These are phyloP conservation scores for Hoplodrina ambigua DNA, from an alignment of 2,888 invertebrate genomes.

Conservation along the genomic window DNA sequence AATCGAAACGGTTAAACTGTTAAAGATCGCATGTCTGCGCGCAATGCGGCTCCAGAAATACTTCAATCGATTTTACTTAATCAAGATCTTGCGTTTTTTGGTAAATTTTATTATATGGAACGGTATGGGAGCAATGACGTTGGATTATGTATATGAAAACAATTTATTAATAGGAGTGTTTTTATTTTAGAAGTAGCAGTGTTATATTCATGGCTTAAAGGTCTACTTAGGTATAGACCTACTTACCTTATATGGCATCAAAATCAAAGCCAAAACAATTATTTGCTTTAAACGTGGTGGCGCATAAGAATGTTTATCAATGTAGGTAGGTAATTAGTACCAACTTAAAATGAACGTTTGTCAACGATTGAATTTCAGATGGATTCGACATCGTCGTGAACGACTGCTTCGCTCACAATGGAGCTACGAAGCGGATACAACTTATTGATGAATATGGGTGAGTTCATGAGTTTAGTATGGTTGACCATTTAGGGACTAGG, in stretches of 20 bases:
- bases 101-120: slow-evolving; percentile 63
- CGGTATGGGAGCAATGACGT: slow-evolving; percentile 58
- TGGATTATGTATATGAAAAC: slow-evolving; percentile 61
- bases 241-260: no score
- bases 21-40: slow-evolving; percentile 78
- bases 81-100: slow-evolving; percentile 67
- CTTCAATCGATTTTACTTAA: slow-evolving; percentile 61
- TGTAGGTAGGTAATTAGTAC: no score
- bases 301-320: no score
- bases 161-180: slow-evolving; percentile 23
- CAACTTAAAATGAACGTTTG: background rate
- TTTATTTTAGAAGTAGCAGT: background rate
- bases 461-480: slow-evolving; percentile 59
- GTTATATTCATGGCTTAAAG: background rate
- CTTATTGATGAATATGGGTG: slow-evolving; percentile 97
- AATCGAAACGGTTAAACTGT: slow-evolving; percentile 75
- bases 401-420: slow-evolving; percentile 98
- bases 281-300: no score
- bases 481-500: background rate
- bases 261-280: no score
- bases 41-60: slow-evolving; percentile 72
- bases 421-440: slow-evolving; percentile 97
- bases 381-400: slow-evolving; percentile 98
- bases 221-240: no score
- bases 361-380: slow-evolving; percentile 88